Evolutionary conservation across 2,888 invertebrate genomes (phyloP), one percentile per base, ranked within the genome.

Genomic region (Cephonodes hylas): DNA sequence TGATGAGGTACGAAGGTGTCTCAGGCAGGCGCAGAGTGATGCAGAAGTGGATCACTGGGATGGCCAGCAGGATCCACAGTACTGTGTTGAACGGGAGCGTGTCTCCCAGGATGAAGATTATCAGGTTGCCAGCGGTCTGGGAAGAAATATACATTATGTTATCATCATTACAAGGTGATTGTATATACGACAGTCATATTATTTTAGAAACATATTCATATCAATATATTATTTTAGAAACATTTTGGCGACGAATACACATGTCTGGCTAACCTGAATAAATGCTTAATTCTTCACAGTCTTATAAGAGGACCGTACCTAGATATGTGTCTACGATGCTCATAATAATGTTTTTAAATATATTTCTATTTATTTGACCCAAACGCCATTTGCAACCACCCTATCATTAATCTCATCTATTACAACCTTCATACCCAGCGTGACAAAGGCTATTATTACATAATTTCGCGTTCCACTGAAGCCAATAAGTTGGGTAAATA

Each of bases 21-120:
- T 92, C 91, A 0, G 91, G 92, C 62, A 92, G 72, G 18, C 81
- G 70, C 45, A 91, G 78, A 0, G 87, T 67, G 5, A 90, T 79
- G 61, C 85, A 87, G 80, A 91, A 86, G 70, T 92, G 92, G 4
- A 90, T 58, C 38, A 91, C 67, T 0, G 92, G 92, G 2, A 92
- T 83, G 0, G 89, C 88, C 1, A 92, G 81, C 10, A 91, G 76
- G 4, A 91, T 86, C 91, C 92, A 89, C 1, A 92, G 79, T 1
- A 85, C 89, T 0, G 85, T 83, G 64, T 86, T 72, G 77, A 84
- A 92, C 0, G 84, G 81, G 5, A 91, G 79, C 31, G 85, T 66
- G 64, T 92, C 92, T 3, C 92, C 92, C 3, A 92, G 70, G 0
- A 91, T 70, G 72, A 90, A 92, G 6, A 91, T 82, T 0, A 91